Base-by-base conservation (phyloP, 2,888 invertebrate species). In the Melanostoma scalare region DNA sequence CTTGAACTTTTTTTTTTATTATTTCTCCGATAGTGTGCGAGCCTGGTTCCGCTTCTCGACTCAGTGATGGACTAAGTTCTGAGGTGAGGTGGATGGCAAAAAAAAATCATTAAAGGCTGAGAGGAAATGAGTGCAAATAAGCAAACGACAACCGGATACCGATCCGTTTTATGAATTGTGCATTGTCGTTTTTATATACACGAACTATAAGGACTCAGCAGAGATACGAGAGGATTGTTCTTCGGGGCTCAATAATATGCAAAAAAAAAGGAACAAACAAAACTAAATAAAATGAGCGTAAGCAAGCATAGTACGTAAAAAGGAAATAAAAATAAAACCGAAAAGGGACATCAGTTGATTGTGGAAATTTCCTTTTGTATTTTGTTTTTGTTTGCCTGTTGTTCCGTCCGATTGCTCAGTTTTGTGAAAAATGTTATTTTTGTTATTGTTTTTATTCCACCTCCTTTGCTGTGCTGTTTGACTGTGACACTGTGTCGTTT, bases 281-380 rank as follows among this genome's bases (percentile, higher is more conserved):
- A 58, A 61, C 10, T n/a, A 75, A 35, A 56, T 75, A 38, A 53
- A 67, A 67, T 20, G 52, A 63, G 40, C 50, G 33, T 42, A 77
- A 65, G 46, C 60, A 35, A 60, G 60, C 56, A 50, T 36, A 48
- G 20, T 20, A 20, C 20, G 20, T 20, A 35, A 55, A 75, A 63
- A 56, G 58, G 68, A 80, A 69, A 80, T 69, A 74, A 75, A 71
- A 69, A 50, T 44, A 69, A 71, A 65, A 53, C 65, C 40, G 38
- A 84, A 63, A 84, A 84, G 84, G 20, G 84, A 84, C 84, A 84
- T 84, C 79, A 40, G 58, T 79, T 84, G 84, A 84, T 84, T 79
- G 79, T 79, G 60, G 71, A 75, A 84, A 74, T 65, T 75, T 79
- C 74, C 68, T 71, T 67, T 56, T 65, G 63, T 52, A 40, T 56